These are phyloP conservation scores for Cerastis leucographa DNA, from an alignment of 2,888 invertebrate species.

Conservation along the genomic window DNA sequence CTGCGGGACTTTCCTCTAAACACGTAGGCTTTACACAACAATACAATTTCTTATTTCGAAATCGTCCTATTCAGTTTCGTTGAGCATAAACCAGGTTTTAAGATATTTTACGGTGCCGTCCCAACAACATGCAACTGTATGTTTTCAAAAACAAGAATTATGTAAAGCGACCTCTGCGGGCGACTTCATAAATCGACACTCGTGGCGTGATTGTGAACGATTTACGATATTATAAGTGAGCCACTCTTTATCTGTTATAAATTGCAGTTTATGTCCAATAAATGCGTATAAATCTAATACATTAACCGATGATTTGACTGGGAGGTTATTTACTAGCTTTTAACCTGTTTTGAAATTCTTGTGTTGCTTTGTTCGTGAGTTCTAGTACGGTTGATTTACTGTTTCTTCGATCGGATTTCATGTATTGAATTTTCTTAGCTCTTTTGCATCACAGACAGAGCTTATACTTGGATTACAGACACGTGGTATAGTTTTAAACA, in stretches of 20 bases:
- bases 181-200: slow-evolving; percentile 79
- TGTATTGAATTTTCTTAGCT: slow-evolving; percentile 3
- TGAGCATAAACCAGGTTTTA: background rate
- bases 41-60: background rate
- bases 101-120: background rate
- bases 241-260: slow-evolving; percentile 70
- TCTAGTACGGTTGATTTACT: slow-evolving; percentile 6
- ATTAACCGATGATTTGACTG: slow-evolving; percentile 53
- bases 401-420: background rate
- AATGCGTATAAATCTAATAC: slow-evolving; percentile 62
- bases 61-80: too few species aligned
- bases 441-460: background rate
- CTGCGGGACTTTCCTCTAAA: too few species aligned
- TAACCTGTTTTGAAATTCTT: slow-evolving; percentile 36
- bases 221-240: slow-evolving; percentile 74
- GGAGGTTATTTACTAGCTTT: slow-evolving; percentile 38
- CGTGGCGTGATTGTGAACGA: slow-evolving; percentile 76
- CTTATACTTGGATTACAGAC: background rate
- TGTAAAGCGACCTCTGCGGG: slow-evolving; percentile 76
- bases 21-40: background rate
- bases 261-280: slow-evolving; percentile 66
- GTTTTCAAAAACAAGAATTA: slow-evolving; percentile 75
- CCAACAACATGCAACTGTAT: slow-evolving; percentile 35
- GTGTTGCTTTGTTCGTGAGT: slow-evolving; percentile 19
- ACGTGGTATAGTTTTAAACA: background rate